A percentile compares a stretch with the other conserved stretches of the same genome.
phyloP scores from a whole-genome alignment of 1,140 invertebrate genomes.

The Drosophila auraria region DNA sequence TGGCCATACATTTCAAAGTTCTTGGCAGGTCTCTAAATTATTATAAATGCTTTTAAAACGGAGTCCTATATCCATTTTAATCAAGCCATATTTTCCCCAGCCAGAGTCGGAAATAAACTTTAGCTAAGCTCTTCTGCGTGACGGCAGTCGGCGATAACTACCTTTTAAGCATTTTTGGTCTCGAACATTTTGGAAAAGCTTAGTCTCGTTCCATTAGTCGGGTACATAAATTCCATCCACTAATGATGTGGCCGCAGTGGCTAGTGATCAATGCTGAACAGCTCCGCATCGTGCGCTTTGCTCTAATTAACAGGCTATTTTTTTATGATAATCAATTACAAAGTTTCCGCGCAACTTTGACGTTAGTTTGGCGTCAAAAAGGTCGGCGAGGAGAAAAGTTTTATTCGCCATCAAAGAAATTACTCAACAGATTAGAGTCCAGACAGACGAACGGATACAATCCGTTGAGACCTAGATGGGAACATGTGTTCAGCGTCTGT shows the following conservation, averaged over 20 bases:
- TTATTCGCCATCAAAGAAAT: slow-evolving; percentile 50
- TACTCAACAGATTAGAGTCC: slow-evolving; percentile 41
- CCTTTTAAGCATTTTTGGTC: slow-evolving; percentile 45
- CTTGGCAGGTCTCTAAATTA: background rate
- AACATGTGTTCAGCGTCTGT: slow-evolving; percentile 66
- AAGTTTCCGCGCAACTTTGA: slow-evolving; percentile 61
- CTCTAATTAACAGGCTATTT: slow-evolving; percentile 72
- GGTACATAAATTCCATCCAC: slow-evolving; percentile 45
- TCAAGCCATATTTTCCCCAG: background rate
- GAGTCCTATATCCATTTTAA: background rate
- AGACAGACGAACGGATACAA: slow-evolving; percentile 40
- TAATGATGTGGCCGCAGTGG: slow-evolving; percentile 60
- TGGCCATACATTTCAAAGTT: background rate
- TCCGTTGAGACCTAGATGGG: slow-evolving; percentile 28
- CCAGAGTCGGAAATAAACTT: slow-evolving; percentile 10
- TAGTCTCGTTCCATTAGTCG: slow-evolving; percentile 44
- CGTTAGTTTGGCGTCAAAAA: slow-evolving; percentile 48
- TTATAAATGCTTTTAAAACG: background rate
- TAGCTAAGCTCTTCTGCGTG: slow-evolving; percentile 14
- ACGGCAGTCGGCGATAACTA: slow-evolving; percentile 39
- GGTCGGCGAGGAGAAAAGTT: slow-evolving; percentile 48
- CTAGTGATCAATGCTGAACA: slow-evolving; percentile 52
- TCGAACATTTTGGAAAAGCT: background rate
- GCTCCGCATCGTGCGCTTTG: slow-evolving; percentile 18
- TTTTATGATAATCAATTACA: slow-evolving; percentile 77